These are phyloP conservation scores for Nomada ruficornis DNA, from an alignment of 2,888 invertebrate species.

Conservation along the genomic window DNA sequence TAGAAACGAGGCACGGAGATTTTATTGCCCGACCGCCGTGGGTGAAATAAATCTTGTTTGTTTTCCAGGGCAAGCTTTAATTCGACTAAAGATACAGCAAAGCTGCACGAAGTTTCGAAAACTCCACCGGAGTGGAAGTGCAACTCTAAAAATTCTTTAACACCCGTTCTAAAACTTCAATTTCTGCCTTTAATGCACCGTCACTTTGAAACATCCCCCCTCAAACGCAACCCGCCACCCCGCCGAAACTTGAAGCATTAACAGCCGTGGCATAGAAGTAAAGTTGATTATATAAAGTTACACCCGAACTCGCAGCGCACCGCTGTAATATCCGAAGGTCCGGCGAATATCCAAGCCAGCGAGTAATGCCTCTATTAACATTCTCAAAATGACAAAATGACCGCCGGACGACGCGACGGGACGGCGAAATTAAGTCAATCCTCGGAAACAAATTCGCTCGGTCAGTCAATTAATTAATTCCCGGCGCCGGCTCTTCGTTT, in stretches of 20 bases:
- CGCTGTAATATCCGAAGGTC: background rate
- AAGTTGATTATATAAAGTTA: slow-evolving; percentile 12
- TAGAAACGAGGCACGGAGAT: too few species aligned
- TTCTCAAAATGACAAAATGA: background rate
- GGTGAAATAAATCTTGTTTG: background rate
- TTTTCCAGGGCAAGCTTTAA: too few species aligned
- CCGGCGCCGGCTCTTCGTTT: background rate
- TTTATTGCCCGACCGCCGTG: too few species aligned
- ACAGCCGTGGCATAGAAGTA: background rate
- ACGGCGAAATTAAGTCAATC: background rate
- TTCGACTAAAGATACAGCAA: too few species aligned
- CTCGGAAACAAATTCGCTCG: background rate
- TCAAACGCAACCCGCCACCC: too few species aligned
- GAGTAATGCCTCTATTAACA: background rate
- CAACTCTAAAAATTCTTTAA: background rate
- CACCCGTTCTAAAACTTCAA: slow-evolving; percentile 22
- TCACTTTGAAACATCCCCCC: too few species aligned
- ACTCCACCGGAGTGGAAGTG: background rate
- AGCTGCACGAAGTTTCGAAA: too few species aligned
- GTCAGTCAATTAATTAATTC: background rate
- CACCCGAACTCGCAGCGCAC: background rate
- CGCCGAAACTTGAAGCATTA: background rate
- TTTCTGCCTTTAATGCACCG: slow-evolving; percentile 18
- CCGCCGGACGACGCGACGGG: too few species aligned
- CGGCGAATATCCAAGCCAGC: background rate